Base-by-base conservation (phyloP, 2,113 vertebrate species). In the Triplophysa rosa region DNA sequence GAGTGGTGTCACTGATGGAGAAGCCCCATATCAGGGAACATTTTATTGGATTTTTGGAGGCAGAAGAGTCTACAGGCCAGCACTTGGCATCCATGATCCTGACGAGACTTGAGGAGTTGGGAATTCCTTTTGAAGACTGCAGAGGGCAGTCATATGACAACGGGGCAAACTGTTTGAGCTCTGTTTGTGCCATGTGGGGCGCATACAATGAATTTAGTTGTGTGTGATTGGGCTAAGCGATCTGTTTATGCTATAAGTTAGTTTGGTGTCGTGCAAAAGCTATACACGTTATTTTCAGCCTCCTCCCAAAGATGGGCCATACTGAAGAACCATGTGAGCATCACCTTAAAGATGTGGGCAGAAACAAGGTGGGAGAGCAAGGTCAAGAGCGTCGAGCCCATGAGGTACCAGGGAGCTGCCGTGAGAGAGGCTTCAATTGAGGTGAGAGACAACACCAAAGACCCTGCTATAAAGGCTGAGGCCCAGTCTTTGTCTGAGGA, bases 301-400 rank as follows among this genome's bases (percentile, higher is more conserved):
- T 81, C 86, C 42, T 29, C 42, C 29, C 79, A 84, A 40, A 17
- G 69, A 66, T 84, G 86, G 80, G 17, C 75, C 67, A 85, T 87
- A 21, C 69, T 84, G 29, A 87, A 80, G 56, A 76, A 78, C 24
- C 71, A 84, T 64, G 80, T 83, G 23, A 47, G 23, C 54, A 63
- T 81, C 45, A 67, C 78, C 42, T 59, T 84, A 23, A 87, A 82
- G 62, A 33, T 73, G 40, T 80, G 77, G 80, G 29, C 74, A 42
- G 81, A 82, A 47, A 85, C 81, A 70, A 79, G 78, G 54, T 83
- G 84, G 81, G 82, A 84, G 24, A 83, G 86, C 33, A 75, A 69
- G 63, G 47, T 86, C 4, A 79, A 87, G 29, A 65, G 61, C 56
- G 52, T 85, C 3, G 75, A 87, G 78, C 79, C 85, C 58, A 37